Conservation (phyloP, 2,113 vertebrate species). For the Nymphicus hollandicus region DNA sequence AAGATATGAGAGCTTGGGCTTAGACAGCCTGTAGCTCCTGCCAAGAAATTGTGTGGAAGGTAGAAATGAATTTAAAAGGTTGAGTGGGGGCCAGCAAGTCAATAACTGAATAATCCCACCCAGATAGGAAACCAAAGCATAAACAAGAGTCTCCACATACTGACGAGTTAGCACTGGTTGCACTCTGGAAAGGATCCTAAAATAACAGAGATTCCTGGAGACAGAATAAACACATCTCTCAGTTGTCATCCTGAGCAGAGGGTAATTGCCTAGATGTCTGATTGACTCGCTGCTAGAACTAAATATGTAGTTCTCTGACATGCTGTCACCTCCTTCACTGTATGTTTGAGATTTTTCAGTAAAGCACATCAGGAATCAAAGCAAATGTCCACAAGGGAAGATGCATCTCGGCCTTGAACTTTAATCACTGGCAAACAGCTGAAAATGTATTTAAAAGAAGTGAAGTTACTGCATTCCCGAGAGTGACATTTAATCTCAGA, state of each 20-base stretch:
- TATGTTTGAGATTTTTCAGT: not conserved
- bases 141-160: constrained; percentile 62
- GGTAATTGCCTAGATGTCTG: constrained; percentile 65
- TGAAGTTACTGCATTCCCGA: constrained; percentile 26
- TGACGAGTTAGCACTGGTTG: constrained; percentile 63
- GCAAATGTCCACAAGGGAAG: constrained; percentile 51
- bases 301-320: constrained; percentile 54
- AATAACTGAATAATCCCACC: constrained; percentile 69
- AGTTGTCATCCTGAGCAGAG: constrained; percentile 60
- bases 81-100: constrained; percentile 65
- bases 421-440: not conserved
- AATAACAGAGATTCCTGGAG: constrained; percentile 66
- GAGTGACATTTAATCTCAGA: not conserved
- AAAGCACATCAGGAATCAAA: constrained; percentile 52
- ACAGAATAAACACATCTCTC: constrained; percentile 68
- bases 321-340: constrained; percentile 35
- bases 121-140: constrained; percentile 66
- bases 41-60: constrained; percentile 52
- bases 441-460: constrained; percentile 14
- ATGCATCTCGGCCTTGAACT: constrained; percentile 47
- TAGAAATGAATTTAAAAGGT: constrained; percentile 63
- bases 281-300: constrained; percentile 57
- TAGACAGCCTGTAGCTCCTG: constrained; percentile 38
- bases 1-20: constrained; percentile 55
- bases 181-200: constrained; percentile 61